Conservation (phyloP, 1,140 invertebrate genomes). For the Brachionus asplanchnoidis region DNA sequence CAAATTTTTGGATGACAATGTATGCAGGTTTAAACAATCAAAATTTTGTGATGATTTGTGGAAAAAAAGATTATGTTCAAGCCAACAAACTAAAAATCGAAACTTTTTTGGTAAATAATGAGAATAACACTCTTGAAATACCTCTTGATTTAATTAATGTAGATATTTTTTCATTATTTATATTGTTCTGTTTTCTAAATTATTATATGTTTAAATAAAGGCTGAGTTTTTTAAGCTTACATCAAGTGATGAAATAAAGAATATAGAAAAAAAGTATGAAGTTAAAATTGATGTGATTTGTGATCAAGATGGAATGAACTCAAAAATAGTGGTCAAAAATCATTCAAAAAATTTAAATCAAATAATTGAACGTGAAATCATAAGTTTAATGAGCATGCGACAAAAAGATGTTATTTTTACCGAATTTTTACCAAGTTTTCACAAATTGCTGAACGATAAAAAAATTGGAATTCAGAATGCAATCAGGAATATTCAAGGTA, state of each 20-base stretch:
- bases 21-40: background rate
- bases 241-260: background rate
- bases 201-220: background rate
- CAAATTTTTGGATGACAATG: background rate
- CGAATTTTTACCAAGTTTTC: background rate
- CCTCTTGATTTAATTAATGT: background rate
- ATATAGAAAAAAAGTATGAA: background rate
- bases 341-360: background rate
- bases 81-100: background rate
- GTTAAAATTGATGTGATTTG: background rate
- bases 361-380: background rate
- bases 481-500: background rate
- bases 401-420: background rate
- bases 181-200: background rate
- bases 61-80: constrained; percentile 10
- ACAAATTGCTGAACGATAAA: background rate
- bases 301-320: background rate
- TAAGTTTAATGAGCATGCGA: background rate
- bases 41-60: background rate
- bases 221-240: background rate
- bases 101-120: background rate
- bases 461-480: background rate
- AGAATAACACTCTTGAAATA: background rate
- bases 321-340: background rate
- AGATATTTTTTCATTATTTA: background rate